These are phyloP conservation scores for Toxotes lorentzi DNA, from an alignment of 2,797 vertebrate species.

Conservation along the genomic window DNA sequence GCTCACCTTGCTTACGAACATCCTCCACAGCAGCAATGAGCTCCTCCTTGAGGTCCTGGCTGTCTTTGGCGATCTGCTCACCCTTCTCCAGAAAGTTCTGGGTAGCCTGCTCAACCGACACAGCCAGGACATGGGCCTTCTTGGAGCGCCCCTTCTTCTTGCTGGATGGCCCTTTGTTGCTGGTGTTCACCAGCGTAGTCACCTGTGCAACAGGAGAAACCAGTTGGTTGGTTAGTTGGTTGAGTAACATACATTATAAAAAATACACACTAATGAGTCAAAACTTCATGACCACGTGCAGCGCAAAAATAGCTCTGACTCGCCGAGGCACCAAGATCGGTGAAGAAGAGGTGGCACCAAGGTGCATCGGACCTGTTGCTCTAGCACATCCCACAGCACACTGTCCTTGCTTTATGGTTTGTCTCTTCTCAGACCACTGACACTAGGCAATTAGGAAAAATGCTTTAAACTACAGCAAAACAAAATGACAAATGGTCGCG, in stretches of 20 bases:
- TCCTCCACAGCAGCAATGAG: constrained; percentile 96
- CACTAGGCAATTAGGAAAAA: background rate
- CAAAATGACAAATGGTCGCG: constrained; percentile 12
- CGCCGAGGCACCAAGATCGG: too few relatives aligned
- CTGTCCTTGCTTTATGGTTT: background rate
- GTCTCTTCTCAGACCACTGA: background rate
- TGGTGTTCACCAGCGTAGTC: constrained; percentile 98
- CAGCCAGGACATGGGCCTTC: constrained; percentile 98
- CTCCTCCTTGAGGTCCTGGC: constrained; percentile 98
- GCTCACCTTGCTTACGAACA: constrained; percentile 96
- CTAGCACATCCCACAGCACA: too few relatives aligned
- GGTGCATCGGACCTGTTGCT: too few relatives aligned
- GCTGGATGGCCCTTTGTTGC: constrained; percentile 97
- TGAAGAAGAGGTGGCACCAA: too few relatives aligned
- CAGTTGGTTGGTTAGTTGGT: too few relatives aligned
- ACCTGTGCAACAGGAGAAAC: constrained; percentile 83
- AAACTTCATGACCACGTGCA: background rate
- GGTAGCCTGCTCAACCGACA: constrained; percentile 97
- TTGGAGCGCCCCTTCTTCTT: constrained; percentile 99
- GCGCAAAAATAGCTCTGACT: background rate
- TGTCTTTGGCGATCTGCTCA: constrained; percentile 98
- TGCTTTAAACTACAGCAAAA: background rate
- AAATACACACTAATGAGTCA: background rate
- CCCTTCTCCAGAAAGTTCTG: constrained; percentile 99
- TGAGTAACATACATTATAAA: background rate